Evolutionary conservation across 1,140 invertebrate genomes (phyloP), one percentile per base, ranked within the genome.

Genomic region (Panagrolaimus sp.): DNA sequence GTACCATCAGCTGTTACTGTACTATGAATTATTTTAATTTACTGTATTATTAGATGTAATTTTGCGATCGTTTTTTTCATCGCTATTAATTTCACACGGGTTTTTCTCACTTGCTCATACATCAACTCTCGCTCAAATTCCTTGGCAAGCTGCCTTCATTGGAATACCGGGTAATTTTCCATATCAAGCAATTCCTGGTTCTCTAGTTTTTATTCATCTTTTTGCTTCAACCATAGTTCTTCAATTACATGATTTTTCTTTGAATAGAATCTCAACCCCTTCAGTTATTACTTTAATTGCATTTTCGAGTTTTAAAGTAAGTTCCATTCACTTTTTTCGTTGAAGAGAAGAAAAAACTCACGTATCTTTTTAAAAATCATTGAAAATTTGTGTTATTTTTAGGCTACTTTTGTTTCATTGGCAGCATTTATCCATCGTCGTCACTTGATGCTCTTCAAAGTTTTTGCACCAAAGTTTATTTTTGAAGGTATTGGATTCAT

Each of bases 401-500:
- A 74, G 73, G 45, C 66, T 16, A 44, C 70, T 42, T 61, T 70
- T 11, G 45, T 46, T 23, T 71, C 38, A 23, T 1, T 63, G 11
- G 65, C 73, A n/a, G 47, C 44, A 9, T 11, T 75, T 11, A 13
- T 72, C 1, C 74, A 75, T 46, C 48, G 68, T 14, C 45, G 63
- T 14, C 74, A 75, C 61, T 66, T 75, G 20, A 75, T 75, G 74
- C 53, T 75, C 20, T 75, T 61, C 66, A 75, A 75, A 63, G 62
- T 75, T 45, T 75, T 75, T 63, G 74, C 74, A 9, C 74, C 74
- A 13, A 75, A 75, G 14, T 75, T 75, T 64, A 61, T 75, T 45
- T 75, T 75, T 57, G 69, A 74, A 44, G 61, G 71, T 20, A 63
- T 72, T 20, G 64, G 51, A 38, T 67, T 69, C 9, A 25, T 74